A percentile compares a stretch with the other conserved stretches of the same genome.
Evolutionary conservation across 1,140 invertebrate species (phyloP).

Genomic region (Ostrea edulis): DNA sequence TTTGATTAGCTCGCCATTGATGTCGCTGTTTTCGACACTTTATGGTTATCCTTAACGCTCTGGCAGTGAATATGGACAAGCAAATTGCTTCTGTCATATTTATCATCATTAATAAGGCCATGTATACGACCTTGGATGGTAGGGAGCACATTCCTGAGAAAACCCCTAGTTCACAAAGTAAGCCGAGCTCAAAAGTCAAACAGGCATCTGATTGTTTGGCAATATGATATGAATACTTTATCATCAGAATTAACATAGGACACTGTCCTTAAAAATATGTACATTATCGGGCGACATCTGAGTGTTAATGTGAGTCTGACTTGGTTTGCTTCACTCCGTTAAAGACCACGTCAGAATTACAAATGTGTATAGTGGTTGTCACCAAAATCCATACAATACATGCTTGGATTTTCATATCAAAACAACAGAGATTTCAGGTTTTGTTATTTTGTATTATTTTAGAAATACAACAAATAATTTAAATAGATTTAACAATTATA

Average conservation of each 20-base stretch:
- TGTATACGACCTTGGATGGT: background rate
- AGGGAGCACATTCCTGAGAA: slow-evolving; percentile 18
- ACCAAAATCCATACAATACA: background rate
- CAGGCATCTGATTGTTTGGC: slow-evolving; percentile 28
- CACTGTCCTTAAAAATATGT: slow-evolving; percentile 28
- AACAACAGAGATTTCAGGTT: background rate
- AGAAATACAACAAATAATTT: slow-evolving; percentile 24
- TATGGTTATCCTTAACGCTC: background rate
- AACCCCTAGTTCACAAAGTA: background rate
- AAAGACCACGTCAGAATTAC: slow-evolving; percentile 8
- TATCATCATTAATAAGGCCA: slow-evolving; percentile 20
- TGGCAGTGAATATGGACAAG: background rate
- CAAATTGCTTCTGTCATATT: slow-evolving; percentile 29
- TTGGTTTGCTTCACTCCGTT: slow-evolving; percentile 11
- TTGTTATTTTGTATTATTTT: slow-evolving; percentile 8
- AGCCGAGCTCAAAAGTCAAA: slow-evolving; percentile 17
- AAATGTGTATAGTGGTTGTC: background rate
- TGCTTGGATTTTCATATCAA: slow-evolving; percentile 17
- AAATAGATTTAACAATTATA: slow-evolving; percentile 21
- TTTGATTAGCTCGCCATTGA: background rate
- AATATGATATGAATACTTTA: slow-evolving; percentile 27
- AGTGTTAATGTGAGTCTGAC: slow-evolving; percentile 24
- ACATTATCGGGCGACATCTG: slow-evolving; percentile 13
- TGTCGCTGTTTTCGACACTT: background rate
- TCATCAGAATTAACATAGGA: slow-evolving; percentile 35